Conservation (phyloP, 2,113 vertebrate species). For the Pterophyllum scalare region DNA sequence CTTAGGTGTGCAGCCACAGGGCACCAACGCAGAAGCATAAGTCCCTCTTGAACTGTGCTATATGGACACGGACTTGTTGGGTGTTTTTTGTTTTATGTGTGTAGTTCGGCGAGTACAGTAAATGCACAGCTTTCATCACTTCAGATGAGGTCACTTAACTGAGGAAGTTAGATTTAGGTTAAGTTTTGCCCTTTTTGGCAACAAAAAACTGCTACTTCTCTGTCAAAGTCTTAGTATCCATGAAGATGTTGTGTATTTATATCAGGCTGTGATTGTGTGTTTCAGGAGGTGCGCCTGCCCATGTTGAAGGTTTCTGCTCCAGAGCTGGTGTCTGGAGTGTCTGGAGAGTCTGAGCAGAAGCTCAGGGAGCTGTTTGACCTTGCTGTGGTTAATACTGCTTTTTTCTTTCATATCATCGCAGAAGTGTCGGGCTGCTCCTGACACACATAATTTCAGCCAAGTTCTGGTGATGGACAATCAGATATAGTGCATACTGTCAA, state of each 20-base stretch:
- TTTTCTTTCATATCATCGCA: background rate
- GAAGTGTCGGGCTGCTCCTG: background rate
- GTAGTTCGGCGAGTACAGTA: no score
- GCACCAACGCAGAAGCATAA: no score
- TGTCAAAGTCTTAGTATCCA: background rate
- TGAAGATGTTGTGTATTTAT: background rate
- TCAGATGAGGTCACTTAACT: no score
- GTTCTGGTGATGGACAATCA: rapidly evolving
- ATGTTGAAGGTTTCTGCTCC: conserved; percentile 96
- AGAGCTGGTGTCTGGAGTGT: conserved; percentile 95
- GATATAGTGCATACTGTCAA: background rate
- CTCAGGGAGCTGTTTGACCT: conserved; percentile 92
- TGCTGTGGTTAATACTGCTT: conserved; percentile 85
- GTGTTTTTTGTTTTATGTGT: no score
- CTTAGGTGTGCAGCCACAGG: no score
- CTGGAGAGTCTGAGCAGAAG: conserved; percentile 97
- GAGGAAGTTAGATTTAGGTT: no score
- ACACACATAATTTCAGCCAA: background rate
- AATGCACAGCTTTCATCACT: no score
- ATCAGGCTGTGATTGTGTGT: background rate
- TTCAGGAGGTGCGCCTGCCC: conserved; percentile 89
- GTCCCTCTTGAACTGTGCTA: no score
- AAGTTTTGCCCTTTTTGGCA: background rate
- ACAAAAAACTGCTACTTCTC: background rate
- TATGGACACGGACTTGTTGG: no score